phyloP scores from a whole-genome alignment of 2,113 vertebrate genomes.

The Dipodomys merriami region DNA sequence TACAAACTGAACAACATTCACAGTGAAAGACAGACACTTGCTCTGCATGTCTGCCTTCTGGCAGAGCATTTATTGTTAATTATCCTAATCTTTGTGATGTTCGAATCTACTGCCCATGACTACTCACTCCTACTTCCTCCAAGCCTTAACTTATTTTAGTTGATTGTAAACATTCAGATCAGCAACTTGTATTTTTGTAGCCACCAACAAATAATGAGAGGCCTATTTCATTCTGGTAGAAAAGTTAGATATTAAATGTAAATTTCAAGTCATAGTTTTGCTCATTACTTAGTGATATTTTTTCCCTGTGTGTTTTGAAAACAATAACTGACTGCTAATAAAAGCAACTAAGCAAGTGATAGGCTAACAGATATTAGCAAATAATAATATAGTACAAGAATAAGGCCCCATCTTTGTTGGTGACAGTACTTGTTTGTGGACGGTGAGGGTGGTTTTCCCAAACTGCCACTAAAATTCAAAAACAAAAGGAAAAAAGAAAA shows the following conservation, averaged over 20 bases:
- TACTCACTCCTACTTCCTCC: not conserved
- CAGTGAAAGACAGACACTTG: not conserved
- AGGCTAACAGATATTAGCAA: not conserved
- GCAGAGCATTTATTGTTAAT: not conserved
- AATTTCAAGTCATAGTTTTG: constrained; percentile 26
- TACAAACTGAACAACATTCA: not conserved
- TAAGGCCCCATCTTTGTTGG: not conserved
- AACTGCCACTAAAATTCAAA: constrained; percentile 12
- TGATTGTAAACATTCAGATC: constrained; percentile 28
- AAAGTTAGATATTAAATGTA: constrained; percentile 2
- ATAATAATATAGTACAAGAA: not conserved
- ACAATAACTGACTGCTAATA: not conserved
- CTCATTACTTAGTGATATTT: not conserved
- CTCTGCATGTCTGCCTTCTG: not conserved
- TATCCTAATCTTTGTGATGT: not conserved
- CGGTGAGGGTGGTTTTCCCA: not conserved
- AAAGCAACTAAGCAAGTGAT: not conserved
- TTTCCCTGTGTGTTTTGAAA: constrained; percentile 6
- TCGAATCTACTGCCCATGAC: not conserved
- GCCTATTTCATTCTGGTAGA: not conserved
- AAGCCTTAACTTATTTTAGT: not conserved
- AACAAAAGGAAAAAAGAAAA: not conserved
- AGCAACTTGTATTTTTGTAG: not conserved
- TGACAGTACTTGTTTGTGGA: too few species aligned
- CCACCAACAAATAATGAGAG: not conserved